Percentiles rank a stretch among this genome's conserved stretches.
phyloP scores from a whole-genome alignment of 1,140 invertebrate genomes.

The Nephila pilipes region DNA sequence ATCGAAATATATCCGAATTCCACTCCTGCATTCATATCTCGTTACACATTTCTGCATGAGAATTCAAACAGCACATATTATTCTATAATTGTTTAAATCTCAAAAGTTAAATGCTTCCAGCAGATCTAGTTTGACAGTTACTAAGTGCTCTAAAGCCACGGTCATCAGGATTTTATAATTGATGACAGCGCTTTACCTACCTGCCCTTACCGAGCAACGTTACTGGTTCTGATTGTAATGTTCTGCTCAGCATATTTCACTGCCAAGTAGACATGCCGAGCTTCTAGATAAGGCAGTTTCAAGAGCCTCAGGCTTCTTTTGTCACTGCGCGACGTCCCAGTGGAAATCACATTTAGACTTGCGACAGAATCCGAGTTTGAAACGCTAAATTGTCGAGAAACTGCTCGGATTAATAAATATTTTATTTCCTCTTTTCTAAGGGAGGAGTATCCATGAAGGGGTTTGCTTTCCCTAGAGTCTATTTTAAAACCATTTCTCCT shows the following conservation, averaged over 20 bases:
- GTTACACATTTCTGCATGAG: neutral
- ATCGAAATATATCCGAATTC: slow-evolving; percentile 16
- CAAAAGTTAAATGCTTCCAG: slow-evolving; percentile 21
- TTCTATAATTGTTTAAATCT: neutral
- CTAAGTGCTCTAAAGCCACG: slow-evolving; percentile 17
- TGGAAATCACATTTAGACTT: slow-evolving; percentile 46
- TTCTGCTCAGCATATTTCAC: slow-evolving; percentile 38
- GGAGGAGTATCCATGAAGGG: neutral
- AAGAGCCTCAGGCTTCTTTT: slow-evolving; percentile 8
- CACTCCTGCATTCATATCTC: neutral
- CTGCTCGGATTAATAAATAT: slow-evolving; percentile 47
- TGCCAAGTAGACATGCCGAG: slow-evolving; percentile 24
- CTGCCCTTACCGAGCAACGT: neutral
- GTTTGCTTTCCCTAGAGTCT: neutral
- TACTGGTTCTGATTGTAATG: neutral
- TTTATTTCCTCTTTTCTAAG: slow-evolving; percentile 5
- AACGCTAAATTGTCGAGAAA: slow-evolving; percentile 37
- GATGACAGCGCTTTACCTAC: slow-evolving; percentile 28
- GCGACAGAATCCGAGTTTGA: slow-evolving; percentile 17
- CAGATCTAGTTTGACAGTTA: slow-evolving; percentile 31
- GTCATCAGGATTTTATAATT: slow-evolving; percentile 51
- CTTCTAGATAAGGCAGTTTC: slow-evolving; percentile 27
- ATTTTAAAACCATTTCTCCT: slow-evolving; percentile 25
- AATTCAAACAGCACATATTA: slow-evolving; percentile 16
- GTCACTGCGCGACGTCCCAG: neutral